These are phyloP conservation scores for Caenorhabditis tropicalis DNA, from an alignment of 1,140 invertebrate species.

Conservation along the genomic window DNA sequence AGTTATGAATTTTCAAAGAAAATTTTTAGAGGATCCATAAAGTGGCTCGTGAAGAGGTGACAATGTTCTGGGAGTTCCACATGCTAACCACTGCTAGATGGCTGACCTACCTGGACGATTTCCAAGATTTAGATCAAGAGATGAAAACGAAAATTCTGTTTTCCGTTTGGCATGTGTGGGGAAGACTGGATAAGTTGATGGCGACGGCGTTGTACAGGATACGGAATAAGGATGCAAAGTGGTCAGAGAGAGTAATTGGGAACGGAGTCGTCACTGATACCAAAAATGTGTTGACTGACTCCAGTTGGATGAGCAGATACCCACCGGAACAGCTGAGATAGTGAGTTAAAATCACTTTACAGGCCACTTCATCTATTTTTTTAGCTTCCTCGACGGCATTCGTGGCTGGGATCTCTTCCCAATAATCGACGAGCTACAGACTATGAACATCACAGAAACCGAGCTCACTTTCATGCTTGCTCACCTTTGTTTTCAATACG, in stretches of 20 bases:
- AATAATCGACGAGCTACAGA: not conserved
- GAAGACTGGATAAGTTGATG: not conserved
- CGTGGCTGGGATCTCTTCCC: not conserved
- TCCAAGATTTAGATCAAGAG: not conserved
- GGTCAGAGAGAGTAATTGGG: not conserved
- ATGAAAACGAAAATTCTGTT: not conserved
- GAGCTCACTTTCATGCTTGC: conserved; percentile 1
- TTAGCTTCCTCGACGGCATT: conserved; percentile 1
- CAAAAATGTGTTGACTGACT: not conserved
- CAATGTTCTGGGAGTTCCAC: not conserved
- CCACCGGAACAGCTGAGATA: not conserved
- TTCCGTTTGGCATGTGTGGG: not conserved
- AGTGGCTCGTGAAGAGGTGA: not conserved
- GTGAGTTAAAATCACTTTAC: too few species aligned
- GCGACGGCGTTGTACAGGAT: not conserved
- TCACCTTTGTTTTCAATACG: conserved; percentile 17
- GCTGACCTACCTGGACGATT: conserved; percentile 5
- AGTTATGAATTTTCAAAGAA: not conserved
- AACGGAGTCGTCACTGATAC: not conserved
- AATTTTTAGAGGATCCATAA: not conserved
- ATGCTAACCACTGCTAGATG: not conserved
- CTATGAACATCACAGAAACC: not conserved
- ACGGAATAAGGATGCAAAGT: not conserved
- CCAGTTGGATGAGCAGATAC: not conserved
- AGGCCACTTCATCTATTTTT: too few species aligned